Conservation (phyloP, 2,888 invertebrate species). For the Portevinia maculata region DNA sequence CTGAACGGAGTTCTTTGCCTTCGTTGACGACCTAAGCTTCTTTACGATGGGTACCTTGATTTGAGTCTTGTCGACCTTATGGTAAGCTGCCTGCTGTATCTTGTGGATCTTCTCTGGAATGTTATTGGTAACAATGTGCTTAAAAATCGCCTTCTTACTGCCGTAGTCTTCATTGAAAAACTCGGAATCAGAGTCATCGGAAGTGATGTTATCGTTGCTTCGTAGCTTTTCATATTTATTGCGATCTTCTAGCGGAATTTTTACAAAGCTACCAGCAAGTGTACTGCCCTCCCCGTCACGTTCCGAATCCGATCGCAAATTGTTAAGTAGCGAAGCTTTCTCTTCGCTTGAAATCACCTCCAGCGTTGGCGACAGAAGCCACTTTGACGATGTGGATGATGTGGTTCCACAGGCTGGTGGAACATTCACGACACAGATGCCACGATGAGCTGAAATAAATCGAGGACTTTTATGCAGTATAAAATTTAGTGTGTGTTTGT, state of each 20-base stretch:
- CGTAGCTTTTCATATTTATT: constrained; percentile 91
- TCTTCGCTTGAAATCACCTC: constrained; percentile 81
- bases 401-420: constrained; percentile 76
- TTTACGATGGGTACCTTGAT: constrained; percentile 82
- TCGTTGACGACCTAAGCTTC: constrained; percentile 83
- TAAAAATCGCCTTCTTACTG: constrained; percentile 81
- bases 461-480: constrained; percentile 83
- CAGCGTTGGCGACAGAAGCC: constrained; percentile 82
- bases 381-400: constrained; percentile 81
- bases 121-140: constrained; percentile 83
- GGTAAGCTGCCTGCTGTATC: constrained; percentile 83
- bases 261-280: constrained; percentile 84
- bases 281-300: constrained; percentile 76
- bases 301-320: constrained; percentile 79
- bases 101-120: constrained; percentile 84
- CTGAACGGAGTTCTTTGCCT: constrained; percentile 78
- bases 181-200: constrained; percentile 84
- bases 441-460: constrained; percentile 78
- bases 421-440: constrained; percentile 57
- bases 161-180: constrained; percentile 80
- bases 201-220: constrained; percentile 85
- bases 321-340: constrained; percentile 81
- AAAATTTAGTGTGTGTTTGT: constrained; percentile 77
- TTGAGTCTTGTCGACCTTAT: constrained; percentile 83
- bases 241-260: constrained; percentile 87